These are phyloP conservation scores for Cydia fagiglandana DNA, from an alignment of 1,140 invertebrate genomes.

Conservation along the genomic window DNA sequence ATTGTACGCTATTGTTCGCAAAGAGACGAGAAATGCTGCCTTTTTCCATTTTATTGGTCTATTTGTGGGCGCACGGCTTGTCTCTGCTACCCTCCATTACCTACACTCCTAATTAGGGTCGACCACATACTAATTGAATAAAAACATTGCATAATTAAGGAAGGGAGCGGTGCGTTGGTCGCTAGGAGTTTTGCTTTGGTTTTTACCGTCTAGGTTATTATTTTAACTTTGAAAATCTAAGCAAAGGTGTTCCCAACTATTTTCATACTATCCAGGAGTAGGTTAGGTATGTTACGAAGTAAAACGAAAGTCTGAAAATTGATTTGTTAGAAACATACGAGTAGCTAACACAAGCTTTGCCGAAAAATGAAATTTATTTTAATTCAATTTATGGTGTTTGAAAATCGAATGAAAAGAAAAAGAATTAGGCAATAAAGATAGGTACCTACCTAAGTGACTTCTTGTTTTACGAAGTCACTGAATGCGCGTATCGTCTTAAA, in stretches of 20 bases:
- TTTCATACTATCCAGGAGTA: no score
- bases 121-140: slow-evolving; percentile 71
- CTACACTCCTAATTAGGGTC: slow-evolving; percentile 59
- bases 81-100: slow-evolving; percentile 48
- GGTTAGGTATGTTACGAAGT: no score
- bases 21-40: slow-evolving; percentile 48
- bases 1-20: slow-evolving; percentile 55
- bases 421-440: no score
- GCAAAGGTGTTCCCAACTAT: no score
- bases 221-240: background rate
- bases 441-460: background rate
- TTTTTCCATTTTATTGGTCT: slow-evolving; percentile 60
- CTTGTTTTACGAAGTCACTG: background rate
- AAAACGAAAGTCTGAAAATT: no score
- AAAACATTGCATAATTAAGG: slow-evolving; percentile 72
- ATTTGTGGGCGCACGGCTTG: slow-evolving; percentile 55
- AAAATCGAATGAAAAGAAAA: no score
- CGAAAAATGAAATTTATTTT: no score
- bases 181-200: background rate
- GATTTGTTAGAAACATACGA: no score
- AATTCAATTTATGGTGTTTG: no score
- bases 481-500: background rate
- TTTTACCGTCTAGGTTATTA: background rate
- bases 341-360: no score
- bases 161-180: slow-evolving; percentile 46